Percentiles rank a stretch among this genome's conserved stretches.
Evolutionary conservation across 2,888 invertebrate species (phyloP).

Genomic region (Sthenelais limicola): DNA sequence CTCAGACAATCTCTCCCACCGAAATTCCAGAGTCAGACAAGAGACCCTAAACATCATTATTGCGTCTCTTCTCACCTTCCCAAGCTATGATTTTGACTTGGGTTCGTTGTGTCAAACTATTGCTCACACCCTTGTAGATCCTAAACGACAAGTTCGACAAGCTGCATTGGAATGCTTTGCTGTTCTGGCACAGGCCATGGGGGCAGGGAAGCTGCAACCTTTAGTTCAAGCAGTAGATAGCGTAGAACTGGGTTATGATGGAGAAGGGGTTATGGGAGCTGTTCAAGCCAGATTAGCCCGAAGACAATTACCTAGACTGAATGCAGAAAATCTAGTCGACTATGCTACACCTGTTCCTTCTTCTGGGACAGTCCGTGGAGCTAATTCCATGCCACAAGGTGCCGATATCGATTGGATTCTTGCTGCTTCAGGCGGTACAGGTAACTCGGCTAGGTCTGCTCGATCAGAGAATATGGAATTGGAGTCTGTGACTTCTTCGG

Average conservation of each 20-base stretch:
- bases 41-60: constrained; percentile 84
- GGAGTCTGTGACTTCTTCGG: constrained; percentile 59
- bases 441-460: constrained; percentile 58
- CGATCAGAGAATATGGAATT: constrained; percentile 59
- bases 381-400: constrained; percentile 66
- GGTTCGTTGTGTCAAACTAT: constrained; percentile 72
- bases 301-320: constrained; percentile 80
- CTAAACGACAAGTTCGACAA: constrained; percentile 83
- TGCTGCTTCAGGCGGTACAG: constrained; percentile 73
- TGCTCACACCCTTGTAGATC: constrained; percentile 75
- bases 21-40: constrained; percentile 79
- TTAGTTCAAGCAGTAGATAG: constrained; percentile 75
- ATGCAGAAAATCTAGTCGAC: constrained; percentile 81
- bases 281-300: constrained; percentile 84
- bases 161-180: constrained; percentile 86
- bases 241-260: constrained; percentile 70
- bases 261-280: constrained; percentile 76
- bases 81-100: constrained; percentile 82
- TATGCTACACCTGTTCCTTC: constrained; percentile 81
- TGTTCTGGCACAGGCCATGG: constrained; percentile 82
- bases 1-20: constrained; percentile 73
- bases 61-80: constrained; percentile 84
- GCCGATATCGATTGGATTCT: constrained; percentile 86
- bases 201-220: constrained; percentile 76
- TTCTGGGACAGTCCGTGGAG: constrained; percentile 60